Percentiles rank a stretch among this genome's conserved stretches.
These are phyloP conservation scores for Microctonus brassicae DNA, from an alignment of 2,888 invertebrate genomes.

Conservation along the genomic window DNA sequence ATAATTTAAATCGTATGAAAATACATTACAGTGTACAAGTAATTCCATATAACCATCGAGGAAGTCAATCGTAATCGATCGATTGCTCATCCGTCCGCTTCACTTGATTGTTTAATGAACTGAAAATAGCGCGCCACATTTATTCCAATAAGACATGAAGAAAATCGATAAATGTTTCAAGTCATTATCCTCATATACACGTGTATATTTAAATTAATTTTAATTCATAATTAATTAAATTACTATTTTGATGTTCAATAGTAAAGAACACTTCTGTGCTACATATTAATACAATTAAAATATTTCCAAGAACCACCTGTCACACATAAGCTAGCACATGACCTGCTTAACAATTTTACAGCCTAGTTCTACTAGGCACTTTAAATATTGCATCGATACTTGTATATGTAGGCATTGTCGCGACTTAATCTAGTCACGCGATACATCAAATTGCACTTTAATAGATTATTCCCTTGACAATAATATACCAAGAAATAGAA, in stretches of 20 bases:
- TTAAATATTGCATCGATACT: not conserved
- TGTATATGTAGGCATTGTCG: not conserved
- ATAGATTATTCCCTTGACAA: not conserved
- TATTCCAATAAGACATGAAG: not conserved
- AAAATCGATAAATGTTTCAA: not conserved
- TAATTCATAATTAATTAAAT: too few relatives aligned
- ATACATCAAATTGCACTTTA: not conserved
- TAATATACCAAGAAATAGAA: too few relatives aligned
- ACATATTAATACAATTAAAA: too few relatives aligned
- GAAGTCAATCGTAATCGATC: not conserved
- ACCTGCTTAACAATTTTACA: not conserved
- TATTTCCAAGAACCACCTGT: not conserved
- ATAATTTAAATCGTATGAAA: not conserved
- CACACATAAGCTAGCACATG: not conserved
- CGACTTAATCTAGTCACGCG: not conserved
- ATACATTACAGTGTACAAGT: not conserved
- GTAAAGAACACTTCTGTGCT: too few relatives aligned
- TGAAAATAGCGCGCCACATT: not conserved
- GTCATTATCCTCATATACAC: not conserved
- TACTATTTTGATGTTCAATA: too few relatives aligned
- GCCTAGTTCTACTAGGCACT: not conserved
- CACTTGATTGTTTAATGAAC: not conserved
- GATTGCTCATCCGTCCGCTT: not conserved
- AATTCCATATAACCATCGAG: not conserved
- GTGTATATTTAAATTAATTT: too few relatives aligned